Evolutionary conservation across 2,888 invertebrate species (phyloP), one percentile per base, ranked within the genome.

Genomic region (Antheraea assamensis): DNA sequence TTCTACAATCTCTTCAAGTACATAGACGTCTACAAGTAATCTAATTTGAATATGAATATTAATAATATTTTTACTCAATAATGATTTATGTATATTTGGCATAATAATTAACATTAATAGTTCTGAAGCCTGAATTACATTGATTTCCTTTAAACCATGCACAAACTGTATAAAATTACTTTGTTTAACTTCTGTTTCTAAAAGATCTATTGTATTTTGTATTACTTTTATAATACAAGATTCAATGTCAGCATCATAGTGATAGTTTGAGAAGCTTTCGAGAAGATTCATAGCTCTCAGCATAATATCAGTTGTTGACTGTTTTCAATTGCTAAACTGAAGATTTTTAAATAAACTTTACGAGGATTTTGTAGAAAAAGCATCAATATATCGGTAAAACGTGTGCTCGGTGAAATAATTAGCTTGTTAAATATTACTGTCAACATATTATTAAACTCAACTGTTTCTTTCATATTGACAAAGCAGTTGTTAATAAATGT

Each of bases 341-440:
- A 91, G 80, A 93, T 88, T 83, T 88, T 92, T 15, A 72, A 78
- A 73, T 84, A 92, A 13, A 91, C 88, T 76, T 85, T 78, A 71
- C 80, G 82, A 3, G 94, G 94, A 76, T 87, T 92, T 80, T 93
- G 94, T 17, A 93, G 74, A 76, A 94, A 94, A 13, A 90, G 77
- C 75, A 81, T 83, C 52, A 92, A 81, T 24, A 93, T 80, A 78
- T 89, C 87, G 21, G 85, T 82, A 3, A 88, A 78, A 78, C 92
- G 90, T 35, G 83, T 77, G 74, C 89, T 84, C 10, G 83, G 78
- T 10, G 85, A 80, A 21, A 81, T 78, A 75, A 91, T 84, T 21
- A 92, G 80, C 82, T 92, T 93, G 78, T 94, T 94, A 72, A 94
- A 94, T 80, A 86, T 87, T 82, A 90, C 87, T 72, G 83, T 92